Conservation (phyloP, 2,113 vertebrate species). For the Carassius auratus region DNA sequence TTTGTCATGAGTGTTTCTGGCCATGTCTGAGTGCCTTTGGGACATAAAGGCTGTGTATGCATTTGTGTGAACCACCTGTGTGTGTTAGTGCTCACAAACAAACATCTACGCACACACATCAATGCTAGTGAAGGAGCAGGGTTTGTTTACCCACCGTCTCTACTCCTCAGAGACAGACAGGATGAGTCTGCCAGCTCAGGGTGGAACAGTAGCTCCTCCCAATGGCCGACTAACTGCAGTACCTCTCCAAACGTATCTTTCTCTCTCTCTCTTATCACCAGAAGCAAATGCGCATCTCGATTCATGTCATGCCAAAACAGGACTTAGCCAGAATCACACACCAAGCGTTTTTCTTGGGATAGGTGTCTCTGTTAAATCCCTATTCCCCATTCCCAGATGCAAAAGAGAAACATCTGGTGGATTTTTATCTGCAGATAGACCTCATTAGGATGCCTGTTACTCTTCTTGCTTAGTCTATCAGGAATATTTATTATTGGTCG, state of each 20-base stretch:
- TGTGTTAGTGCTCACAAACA: neutral
- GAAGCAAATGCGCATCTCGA: constrained; percentile 36
- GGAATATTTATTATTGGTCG: neutral
- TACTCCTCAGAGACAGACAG: constrained; percentile 3
- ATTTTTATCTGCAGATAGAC: constrained; percentile 25
- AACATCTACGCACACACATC: neutral
- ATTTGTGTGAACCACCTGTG: neutral
- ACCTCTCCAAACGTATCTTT: constrained; percentile 9
- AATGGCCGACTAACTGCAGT: constrained; percentile 10
- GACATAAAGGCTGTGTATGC: neutral
- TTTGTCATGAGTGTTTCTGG: constrained; percentile 8
- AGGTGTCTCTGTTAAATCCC: constrained; percentile 34
- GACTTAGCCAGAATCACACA: constrained; percentile 45
- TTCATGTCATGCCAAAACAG: constrained; percentile 50
- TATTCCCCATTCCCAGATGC: constrained; percentile 5
- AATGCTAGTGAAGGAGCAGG: constrained; percentile 5
- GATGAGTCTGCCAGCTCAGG: neutral
- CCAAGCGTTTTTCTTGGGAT: constrained; percentile 18
- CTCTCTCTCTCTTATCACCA: constrained; percentile 22
- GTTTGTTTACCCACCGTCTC: constrained; percentile 18
- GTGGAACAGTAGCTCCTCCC: constrained; percentile 50
- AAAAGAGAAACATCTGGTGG: constrained; percentile 18
- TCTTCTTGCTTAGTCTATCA: neutral
- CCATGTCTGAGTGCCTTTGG: neutral
- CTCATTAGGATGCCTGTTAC: constrained; percentile 14